phyloP scores from a whole-genome alignment of 2,888 invertebrate genomes.

The Diabrotica balteata region DNA sequence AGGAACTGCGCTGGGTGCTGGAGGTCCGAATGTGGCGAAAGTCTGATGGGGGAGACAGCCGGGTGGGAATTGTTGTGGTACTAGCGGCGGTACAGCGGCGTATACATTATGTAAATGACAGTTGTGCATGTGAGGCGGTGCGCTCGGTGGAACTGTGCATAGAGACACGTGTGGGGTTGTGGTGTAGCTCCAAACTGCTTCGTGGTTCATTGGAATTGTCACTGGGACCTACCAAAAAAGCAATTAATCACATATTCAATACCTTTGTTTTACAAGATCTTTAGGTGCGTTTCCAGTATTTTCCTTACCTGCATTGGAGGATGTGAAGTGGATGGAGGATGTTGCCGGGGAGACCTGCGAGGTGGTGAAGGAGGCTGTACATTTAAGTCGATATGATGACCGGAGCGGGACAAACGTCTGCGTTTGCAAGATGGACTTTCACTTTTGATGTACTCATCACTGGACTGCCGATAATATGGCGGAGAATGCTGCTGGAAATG shows the following conservation, averaged over 20 bases:
- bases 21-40: conserved; percentile 30
- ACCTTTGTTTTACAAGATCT: too few relatives aligned
- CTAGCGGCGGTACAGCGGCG: conserved; percentile 48
- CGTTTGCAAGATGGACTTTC: conserved; percentile 88
- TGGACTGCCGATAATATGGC: conserved; percentile 62
- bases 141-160: conserved; percentile 61
- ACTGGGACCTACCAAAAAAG: conserved; percentile 62
- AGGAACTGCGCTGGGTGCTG: conserved; percentile 47
- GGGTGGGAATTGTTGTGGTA: conserved; percentile 45
- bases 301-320: conserved; percentile 54
- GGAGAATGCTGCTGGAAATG: conserved; percentile 63
- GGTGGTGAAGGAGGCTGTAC: conserved; percentile 62
- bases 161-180: conserved; percentile 63
- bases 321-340: conserved; percentile 60
- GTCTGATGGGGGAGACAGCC: conserved; percentile 27
- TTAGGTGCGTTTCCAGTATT: not conserved
- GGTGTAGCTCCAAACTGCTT: conserved; percentile 63
- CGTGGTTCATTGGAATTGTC: conserved; percentile 64
- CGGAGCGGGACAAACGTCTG: conserved; percentile 78
- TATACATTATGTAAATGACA: conserved; percentile 60
- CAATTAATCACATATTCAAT: too few relatives aligned
- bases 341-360: conserved; percentile 66
- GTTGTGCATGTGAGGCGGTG: conserved; percentile 57
- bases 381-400: conserved; percentile 57
- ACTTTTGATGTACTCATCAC: conserved; percentile 72